phyloP scores from a whole-genome alignment of 37 sponge, comb jelly and placozoan species.

The Mnemiopsis leidyi region DNA sequence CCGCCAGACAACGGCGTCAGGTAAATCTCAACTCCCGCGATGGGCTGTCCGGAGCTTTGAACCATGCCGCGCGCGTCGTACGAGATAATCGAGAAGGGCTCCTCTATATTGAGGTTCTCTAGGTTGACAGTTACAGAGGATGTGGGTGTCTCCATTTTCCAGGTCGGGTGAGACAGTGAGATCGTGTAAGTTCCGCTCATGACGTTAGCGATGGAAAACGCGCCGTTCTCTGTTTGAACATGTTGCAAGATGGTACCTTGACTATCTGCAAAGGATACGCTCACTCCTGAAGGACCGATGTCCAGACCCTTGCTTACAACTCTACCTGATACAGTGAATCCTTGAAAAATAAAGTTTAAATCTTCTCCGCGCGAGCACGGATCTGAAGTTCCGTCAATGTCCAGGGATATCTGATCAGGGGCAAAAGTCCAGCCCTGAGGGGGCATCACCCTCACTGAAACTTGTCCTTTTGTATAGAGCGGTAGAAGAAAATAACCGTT shows the following conservation, averaged over 20 bases:
- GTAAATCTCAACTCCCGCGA: constrained; percentile 63
- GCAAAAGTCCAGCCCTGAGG: constrained; percentile 80
- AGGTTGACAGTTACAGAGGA: constrained; percentile 67
- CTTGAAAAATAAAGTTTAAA: constrained; percentile 81
- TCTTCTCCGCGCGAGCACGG: constrained; percentile 80
- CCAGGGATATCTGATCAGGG: constrained; percentile 71
- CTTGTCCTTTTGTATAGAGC: constrained; percentile 87
- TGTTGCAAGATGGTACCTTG: not conserved
- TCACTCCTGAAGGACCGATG: constrained; percentile 69
- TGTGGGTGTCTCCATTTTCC: constrained; percentile 44
- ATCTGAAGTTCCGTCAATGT: constrained; percentile 82
- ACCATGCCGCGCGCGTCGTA: constrained; percentile 77
- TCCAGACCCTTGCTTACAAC: constrained; percentile 68
- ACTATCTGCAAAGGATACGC: not conserved
- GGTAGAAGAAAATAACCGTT: constrained; percentile 93
- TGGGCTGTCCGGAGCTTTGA: constrained; percentile 21
- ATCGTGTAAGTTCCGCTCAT: constrained; percentile 4
- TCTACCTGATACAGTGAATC: constrained; percentile 79
- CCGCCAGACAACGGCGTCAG: constrained; percentile 29
- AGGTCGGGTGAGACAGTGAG: constrained; percentile 49
- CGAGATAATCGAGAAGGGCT: constrained; percentile 68
- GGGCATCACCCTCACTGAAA: constrained; percentile 75
- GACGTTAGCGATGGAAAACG: constrained; percentile 48
- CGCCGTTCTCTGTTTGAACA: not conserved
- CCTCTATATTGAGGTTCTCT: constrained; percentile 61